A percentile compares a stretch with the other conserved stretches of the same genome.
phyloP scores from a whole-genome alignment of 2,113 vertebrate species.

The Paramormyrops kingsleyae region DNA sequence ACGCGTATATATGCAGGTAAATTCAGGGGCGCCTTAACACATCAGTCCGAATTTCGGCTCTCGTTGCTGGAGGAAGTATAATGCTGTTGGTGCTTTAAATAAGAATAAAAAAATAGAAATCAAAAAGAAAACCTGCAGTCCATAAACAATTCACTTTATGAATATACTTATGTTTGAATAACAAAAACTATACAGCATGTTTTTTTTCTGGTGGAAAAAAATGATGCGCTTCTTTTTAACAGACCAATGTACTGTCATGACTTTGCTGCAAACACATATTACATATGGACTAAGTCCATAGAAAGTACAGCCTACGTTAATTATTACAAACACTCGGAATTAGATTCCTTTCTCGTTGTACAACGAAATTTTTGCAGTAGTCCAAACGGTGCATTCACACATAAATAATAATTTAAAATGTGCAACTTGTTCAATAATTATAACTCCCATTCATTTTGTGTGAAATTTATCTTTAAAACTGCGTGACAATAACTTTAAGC shows the following conservation, averaged over 20 bases:
- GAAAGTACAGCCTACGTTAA: not conserved
- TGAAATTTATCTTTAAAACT: not conserved
- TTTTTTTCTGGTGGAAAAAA: not conserved
- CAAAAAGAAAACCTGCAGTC: not conserved
- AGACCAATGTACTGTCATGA: not conserved
- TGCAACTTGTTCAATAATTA: not conserved
- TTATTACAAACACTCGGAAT: not conserved
- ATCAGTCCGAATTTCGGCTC: not conserved
- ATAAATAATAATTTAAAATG: no score
- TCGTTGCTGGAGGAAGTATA: not conserved
- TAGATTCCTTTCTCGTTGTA: not conserved
- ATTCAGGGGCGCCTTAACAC: not conserved
- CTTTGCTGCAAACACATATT: not conserved
- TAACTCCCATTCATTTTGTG: not conserved
- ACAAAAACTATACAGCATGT: not conserved
- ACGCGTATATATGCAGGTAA: conserved; percentile 48
- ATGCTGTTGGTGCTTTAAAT: not conserved
- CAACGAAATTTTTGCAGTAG: no score
- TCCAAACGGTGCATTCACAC: no score
- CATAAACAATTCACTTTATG: not conserved
- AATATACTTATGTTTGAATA: not conserved
- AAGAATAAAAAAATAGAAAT: no score
- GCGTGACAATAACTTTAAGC: not conserved
- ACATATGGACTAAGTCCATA: not conserved
- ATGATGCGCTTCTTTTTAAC: not conserved